These are phyloP conservation scores for Aleiodes alternator DNA, from an alignment of 2,888 invertebrate genomes.

Conservation along the genomic window DNA sequence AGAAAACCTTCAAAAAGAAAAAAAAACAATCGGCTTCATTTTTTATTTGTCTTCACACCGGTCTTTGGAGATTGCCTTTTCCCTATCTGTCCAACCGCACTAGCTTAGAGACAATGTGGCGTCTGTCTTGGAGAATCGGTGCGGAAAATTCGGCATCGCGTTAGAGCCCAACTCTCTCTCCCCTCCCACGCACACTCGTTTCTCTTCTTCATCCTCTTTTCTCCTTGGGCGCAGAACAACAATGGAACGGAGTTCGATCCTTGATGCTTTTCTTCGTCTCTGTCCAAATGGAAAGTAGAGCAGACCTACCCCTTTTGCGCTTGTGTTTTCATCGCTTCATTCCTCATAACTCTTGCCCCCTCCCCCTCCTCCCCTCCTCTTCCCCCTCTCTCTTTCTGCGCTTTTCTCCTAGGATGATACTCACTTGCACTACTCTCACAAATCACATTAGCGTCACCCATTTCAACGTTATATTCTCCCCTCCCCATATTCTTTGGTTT, in stretches of 20 bases:
- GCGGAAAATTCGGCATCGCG: slow-evolving; percentile 65
- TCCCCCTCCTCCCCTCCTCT: background rate
- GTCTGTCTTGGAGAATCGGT: slow-evolving; percentile 61
- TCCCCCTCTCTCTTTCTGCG: too few species aligned
- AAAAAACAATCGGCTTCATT: slow-evolving; percentile 20
- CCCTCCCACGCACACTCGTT: slow-evolving; percentile 28
- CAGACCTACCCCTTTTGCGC: slow-evolving; percentile 27
- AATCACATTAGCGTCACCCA: slow-evolving; percentile 37
- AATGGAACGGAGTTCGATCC: slow-evolving; percentile 45
- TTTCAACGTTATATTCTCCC: slow-evolving; percentile 14
- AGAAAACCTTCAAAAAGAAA: too few species aligned
- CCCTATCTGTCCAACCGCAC: slow-evolving; percentile 34
- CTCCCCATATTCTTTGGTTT: slow-evolving; percentile 16
- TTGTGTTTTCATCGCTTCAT: slow-evolving; percentile 27
- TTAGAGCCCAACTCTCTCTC: slow-evolving; percentile 53
- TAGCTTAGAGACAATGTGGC: slow-evolving; percentile 62
- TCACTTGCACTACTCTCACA: slow-evolving; percentile 38
- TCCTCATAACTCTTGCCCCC: slow-evolving; percentile 14
- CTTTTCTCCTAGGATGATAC: slow-evolving; percentile 3
- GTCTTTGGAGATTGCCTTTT: slow-evolving; percentile 22
- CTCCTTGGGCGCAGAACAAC: slow-evolving; percentile 45
- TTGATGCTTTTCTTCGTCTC: slow-evolving; percentile 43
- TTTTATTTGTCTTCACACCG: slow-evolving; percentile 27
- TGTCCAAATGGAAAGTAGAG: slow-evolving; percentile 43
- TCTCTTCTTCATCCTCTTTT: slow-evolving; percentile 31